Evolutionary conservation across 64 coral and sea anemone genomes (phyloP), one percentile per base, ranked within the genome.

Genomic region (Stichodactyla mertensii): DNA sequence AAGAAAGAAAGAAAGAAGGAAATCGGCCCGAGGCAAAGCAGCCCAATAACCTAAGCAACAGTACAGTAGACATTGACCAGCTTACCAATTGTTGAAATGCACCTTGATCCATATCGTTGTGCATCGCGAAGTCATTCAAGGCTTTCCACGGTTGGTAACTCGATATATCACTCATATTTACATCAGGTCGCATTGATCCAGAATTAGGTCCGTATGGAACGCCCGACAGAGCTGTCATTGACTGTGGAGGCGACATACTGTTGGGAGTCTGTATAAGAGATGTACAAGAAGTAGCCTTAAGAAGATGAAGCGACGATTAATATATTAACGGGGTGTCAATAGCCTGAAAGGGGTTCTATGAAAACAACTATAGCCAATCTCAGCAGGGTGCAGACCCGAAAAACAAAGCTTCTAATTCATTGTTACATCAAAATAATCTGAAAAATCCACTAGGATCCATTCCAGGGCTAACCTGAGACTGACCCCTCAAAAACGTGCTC

Each of bases 31-130:
- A 71, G 69, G 62, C 69, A 31, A 71, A 18, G 66, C 7, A 71
- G 69, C 4, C 7, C 26, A 13, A 74, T 74, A 74, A 36, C 10
- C 24, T 31, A 9, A 74, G 24, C 11, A 26, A 27, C n/a, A 74
- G 69, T 26, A 16, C 14, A 66, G 15, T 19, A 14, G 23, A 74
- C 13, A 74, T 74, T 74, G 69, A 10, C 24, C 69, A 74, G n/a
- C 97, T 93, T 93, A 99, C 97, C 97, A 99, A 66, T 89, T 99
- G 97, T 59, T 99, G 93, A 86, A 99, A 99, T 4, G 97, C 92
- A 53, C 92, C 86, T 66, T 94, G 93, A 77, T 99, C 97, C 86
- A 99, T 86, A 36, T 99, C 97, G 86, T 89, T 95, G 24, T 99
- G 97, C 93, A 99, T 95, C 5, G 97, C 97, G 70, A 99, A 99